Conservation (phyloP, 1,140 invertebrate genomes). For the Lanistes nyassanus region DNA sequence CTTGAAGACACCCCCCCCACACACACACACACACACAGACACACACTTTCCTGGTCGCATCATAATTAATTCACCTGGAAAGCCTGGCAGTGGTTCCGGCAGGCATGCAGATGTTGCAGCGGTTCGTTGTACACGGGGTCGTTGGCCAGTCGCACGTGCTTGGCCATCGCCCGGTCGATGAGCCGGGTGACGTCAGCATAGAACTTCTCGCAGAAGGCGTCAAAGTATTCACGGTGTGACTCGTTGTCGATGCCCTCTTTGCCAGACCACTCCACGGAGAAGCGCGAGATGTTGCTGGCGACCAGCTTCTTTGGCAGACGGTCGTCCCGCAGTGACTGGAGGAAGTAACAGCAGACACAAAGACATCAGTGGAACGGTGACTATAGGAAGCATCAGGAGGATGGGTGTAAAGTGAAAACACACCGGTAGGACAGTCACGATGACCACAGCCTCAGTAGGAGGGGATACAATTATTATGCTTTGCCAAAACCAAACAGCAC, state of each 20-base stretch:
- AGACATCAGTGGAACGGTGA: no score
- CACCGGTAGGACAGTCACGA: no score
- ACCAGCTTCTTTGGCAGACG: constrained; percentile 58
- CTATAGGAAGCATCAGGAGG: no score
- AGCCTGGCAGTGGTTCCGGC: constrained; percentile 94
- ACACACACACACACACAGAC: no score
- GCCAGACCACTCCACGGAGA: constrained; percentile 97
- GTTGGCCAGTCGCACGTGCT: constrained; percentile 69
- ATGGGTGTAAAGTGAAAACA: no score
- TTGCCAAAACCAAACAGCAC: no score
- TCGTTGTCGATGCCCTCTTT: constrained; percentile 92
- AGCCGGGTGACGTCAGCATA: constrained; percentile 91
- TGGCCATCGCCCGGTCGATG: constrained; percentile 63
- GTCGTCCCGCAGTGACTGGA: constrained; percentile 84
- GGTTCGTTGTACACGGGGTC: constrained; percentile 81
- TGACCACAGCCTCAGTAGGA: no score
- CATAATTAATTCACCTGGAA: constrained; percentile 77
- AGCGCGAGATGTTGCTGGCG: constrained; percentile 72
- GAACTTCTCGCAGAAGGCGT: constrained; percentile 90
- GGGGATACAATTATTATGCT: no score
- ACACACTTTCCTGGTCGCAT: no score
- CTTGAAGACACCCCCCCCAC: no score
- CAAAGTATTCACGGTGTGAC: constrained; percentile 90
- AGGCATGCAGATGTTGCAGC: constrained; percentile 95
- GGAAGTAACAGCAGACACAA: neutral